Evolutionary conservation across 1,140 invertebrate genomes (phyloP).

Genomic region (Dermatophagoides farinae): DNA sequence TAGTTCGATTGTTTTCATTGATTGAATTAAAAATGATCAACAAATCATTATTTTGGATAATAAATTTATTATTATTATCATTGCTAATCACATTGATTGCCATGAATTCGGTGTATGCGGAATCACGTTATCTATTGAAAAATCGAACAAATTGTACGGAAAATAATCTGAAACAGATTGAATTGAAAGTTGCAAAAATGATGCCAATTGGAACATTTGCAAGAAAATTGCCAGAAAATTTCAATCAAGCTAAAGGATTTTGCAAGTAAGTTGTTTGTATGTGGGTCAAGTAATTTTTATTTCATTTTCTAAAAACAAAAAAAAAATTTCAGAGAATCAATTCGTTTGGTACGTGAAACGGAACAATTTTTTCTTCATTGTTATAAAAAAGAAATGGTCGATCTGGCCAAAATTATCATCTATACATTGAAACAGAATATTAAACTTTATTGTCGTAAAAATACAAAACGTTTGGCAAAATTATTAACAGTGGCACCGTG

Average conservation of each 20-base stretch:
- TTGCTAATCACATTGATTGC: too few species aligned
- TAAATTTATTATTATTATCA: too few species aligned
- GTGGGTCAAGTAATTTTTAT: too few species aligned
- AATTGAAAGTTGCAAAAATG: background rate
- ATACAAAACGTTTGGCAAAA: background rate
- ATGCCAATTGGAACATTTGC: background rate
- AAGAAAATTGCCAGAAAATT: background rate
- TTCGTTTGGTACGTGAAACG: background rate
- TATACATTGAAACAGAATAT: conserved; percentile 4
- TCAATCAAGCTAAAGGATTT: background rate
- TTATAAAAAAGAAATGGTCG: background rate
- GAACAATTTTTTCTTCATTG: conserved; percentile 1
- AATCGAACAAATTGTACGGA: background rate
- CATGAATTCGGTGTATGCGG: too few species aligned
- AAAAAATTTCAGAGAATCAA: conserved; percentile 7
- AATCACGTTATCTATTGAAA: too few species aligned
- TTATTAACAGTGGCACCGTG: background rate
- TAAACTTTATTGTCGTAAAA: conserved; percentile 2
- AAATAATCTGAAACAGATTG: background rate
- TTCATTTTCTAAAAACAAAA: too few species aligned
- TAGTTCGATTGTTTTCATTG: too few species aligned
- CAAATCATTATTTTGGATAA: too few species aligned
- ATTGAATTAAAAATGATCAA: too few species aligned
- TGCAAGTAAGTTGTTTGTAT: too few species aligned
- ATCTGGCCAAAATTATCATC: conserved; percentile 7